Evolutionary conservation across 2,888 invertebrate genomes (phyloP), one percentile per base, ranked within the genome.

Genomic region (Limnephilus marmoratus): DNA sequence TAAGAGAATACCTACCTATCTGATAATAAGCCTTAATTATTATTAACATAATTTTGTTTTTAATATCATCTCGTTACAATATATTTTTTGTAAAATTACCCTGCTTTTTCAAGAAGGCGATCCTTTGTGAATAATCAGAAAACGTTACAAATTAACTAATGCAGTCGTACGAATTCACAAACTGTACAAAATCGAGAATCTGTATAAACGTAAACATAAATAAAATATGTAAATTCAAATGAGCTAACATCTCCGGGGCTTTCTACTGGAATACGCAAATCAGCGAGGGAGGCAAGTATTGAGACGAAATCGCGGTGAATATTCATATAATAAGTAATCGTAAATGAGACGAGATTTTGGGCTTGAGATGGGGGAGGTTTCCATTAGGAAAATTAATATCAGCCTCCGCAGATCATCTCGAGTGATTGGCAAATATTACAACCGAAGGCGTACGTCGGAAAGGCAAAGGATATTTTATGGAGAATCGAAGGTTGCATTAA

Each of bases 331-430:
- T 93, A 93, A 93, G 92, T 92, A 92, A 92, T 92, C 90, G 91
- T 83, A 90, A 91, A 83, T 80, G 91, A 90, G 92, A 81, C 89
- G 85, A 53, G 29, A 45, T 80, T 45, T 90, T 11, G 89, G 92
- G 81, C 45, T 29, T 81, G 68, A 53, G 83, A 37, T 85, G 85
- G 81, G 81, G 90, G 68, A 29, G 81, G 83, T 68, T 90, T 93
- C 93, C 93, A 93, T 93, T 93, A 93, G 93, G 90, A 92, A 93
- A 93, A 93, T 93, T 93, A 93, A 93, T 93, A 93, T 93, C 91
- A 90, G 89, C 81, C 85, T 90, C 90, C 49, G 92, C 92, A 81
- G 87, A 92, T 91, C 91, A 90, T 92, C 90, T 92, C 92, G 90
- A 92, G 91, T 91, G 93, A 93, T 93, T 92, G 87, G 93, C 89